Conservation (phyloP, 1,140 invertebrate species). For the Diorhabda sublineata region DNA sequence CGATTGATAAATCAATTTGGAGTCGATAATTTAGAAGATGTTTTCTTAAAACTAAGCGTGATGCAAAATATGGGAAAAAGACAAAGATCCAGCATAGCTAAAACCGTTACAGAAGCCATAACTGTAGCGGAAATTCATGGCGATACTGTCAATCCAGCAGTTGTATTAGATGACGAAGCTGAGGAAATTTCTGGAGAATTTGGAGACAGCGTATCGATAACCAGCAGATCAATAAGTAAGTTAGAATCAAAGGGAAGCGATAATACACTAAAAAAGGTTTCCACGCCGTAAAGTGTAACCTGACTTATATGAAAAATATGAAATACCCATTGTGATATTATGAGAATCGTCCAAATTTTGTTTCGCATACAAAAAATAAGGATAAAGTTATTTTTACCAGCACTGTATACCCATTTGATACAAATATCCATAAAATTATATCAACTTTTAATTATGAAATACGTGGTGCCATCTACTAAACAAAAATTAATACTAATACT, state of each 20-base stretch:
- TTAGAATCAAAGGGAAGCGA: not conserved
- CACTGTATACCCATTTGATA: too few species aligned
- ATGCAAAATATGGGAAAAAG: conserved; percentile 75
- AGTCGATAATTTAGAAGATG: conserved; percentile 80
- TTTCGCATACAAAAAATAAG: too few species aligned
- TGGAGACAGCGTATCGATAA: conserved; percentile 75
- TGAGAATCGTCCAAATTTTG: too few species aligned
- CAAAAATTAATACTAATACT: too few species aligned
- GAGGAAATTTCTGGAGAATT: conserved; percentile 80
- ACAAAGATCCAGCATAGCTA: conserved; percentile 70
- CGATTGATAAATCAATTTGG: conserved; percentile 73
- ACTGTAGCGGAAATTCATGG: conserved; percentile 53
- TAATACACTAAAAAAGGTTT: too few species aligned
- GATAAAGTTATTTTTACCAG: too few species aligned
- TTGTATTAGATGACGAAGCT: conserved; percentile 60
- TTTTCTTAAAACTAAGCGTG: conserved; percentile 87
- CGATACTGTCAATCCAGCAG: conserved; percentile 52
- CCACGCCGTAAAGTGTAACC: too few species aligned
- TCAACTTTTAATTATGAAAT: too few species aligned
- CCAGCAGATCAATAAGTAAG: conserved; percentile 56
- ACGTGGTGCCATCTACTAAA: too few species aligned
- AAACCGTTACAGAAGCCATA: conserved; percentile 64
- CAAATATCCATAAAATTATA: too few species aligned
- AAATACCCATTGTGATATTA: too few species aligned
- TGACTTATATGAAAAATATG: too few species aligned